A percentile compares a stretch with the other conserved stretches of the same genome.
phyloP scores from a whole-genome alignment of 2,888 invertebrate species.

The Syritta pipiens region DNA sequence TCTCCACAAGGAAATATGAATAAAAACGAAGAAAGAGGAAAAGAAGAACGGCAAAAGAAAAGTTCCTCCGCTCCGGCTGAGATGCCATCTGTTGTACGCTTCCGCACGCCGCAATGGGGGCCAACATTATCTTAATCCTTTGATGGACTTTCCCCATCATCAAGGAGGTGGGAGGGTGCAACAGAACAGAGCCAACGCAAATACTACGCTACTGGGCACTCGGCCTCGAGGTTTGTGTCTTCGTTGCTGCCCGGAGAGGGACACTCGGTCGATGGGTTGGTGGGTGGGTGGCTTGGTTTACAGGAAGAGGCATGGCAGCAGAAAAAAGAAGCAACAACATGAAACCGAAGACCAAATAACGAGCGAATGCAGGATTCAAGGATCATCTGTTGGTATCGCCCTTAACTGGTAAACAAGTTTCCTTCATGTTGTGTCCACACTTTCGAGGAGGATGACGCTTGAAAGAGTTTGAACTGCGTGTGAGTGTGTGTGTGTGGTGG shows the following conservation, averaged over 20 bases:
- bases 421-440: slow-evolving; percentile 39
- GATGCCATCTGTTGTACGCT: slow-evolving; percentile 35
- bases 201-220: slow-evolving; percentile 1
- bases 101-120: slow-evolving; percentile 19
- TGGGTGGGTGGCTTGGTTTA: too few species aligned
- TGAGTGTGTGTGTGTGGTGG: too few species aligned
- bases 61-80: slow-evolving; percentile 13
- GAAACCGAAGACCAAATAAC: slow-evolving; percentile 27
- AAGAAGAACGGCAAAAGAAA: slow-evolving; percentile 6
- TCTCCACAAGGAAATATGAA: slow-evolving; percentile 2
- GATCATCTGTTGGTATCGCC: slow-evolving; percentile 37
- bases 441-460: neutral
- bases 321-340: neutral
- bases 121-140: slow-evolving; percentile 28
- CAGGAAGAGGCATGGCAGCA: neutral
- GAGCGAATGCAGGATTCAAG: slow-evolving; percentile 13
- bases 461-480: neutral
- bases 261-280: too few species aligned
- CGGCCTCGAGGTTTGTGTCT: neutral
- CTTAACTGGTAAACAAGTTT: slow-evolving; percentile 38
- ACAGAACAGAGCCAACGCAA: too few species aligned
- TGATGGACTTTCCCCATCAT: slow-evolving; percentile 24
- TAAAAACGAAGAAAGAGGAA: neutral
- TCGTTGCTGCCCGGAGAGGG: too few species aligned
- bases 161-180: neutral